Evolutionary conservation across 2,113 vertebrate species (phyloP).

Genomic region (Acrocephalus arundinaceus): DNA sequence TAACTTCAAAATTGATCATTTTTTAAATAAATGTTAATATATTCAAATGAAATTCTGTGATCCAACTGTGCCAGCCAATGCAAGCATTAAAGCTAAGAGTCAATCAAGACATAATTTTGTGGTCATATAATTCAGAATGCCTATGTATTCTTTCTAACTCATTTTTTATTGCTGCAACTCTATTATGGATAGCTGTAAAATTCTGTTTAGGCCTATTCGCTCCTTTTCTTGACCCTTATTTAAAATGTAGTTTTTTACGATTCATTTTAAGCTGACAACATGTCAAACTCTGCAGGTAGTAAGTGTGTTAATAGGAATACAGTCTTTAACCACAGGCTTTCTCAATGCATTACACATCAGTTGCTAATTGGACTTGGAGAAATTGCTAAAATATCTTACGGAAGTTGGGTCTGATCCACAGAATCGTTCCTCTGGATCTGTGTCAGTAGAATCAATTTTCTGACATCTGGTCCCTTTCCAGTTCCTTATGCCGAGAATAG

Average conservation of each 20-base stretch:
- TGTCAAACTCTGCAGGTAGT: neutral
- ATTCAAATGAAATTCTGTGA: slow-evolving; percentile 13
- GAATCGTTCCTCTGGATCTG: neutral
- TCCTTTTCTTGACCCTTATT: slow-evolving; percentile 11
- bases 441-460: neutral
- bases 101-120: slow-evolving; percentile 19
- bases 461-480: neutral
- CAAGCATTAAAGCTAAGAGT: slow-evolving; percentile 8
- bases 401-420: neutral
- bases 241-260: neutral
- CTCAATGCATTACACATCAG: neutral
- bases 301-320: neutral
- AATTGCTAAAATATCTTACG: neutral
- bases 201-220: neutral
- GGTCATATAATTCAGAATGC: neutral
- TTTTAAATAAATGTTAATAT: neutral
- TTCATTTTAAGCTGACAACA: neutral
- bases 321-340: neutral
- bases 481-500: neutral
- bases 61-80: neutral
- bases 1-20: neutral
- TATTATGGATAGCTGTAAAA: neutral
- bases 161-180: neutral
- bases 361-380: slow-evolving; percentile 29
- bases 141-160: neutral